phyloP scores from a whole-genome alignment of 1,140 invertebrate genomes.

The Phocides pigmalion region DNA sequence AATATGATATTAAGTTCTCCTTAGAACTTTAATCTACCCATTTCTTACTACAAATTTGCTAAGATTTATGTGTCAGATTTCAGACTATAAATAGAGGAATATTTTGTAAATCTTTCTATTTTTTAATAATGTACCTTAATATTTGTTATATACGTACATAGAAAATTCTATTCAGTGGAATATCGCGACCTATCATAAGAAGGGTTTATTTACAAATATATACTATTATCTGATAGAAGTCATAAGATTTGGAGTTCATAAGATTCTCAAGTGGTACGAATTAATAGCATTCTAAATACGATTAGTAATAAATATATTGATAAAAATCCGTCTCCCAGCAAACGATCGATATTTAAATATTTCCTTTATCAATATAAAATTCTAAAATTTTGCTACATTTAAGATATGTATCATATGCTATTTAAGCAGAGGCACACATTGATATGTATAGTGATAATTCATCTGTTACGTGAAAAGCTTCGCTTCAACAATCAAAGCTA shows the following conservation, averaged over 20 bases:
- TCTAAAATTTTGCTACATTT: conserved; percentile 75
- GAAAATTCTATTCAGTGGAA: conserved; percentile 54
- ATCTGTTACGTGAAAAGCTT: conserved; percentile 58
- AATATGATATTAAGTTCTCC: not conserved
- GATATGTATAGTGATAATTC: conserved; percentile 76
- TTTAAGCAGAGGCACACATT: conserved; percentile 81
- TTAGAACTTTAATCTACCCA: not conserved
- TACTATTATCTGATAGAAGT: conserved; percentile 72
- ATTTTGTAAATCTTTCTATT: conserved; percentile 22
- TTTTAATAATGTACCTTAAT: conserved; percentile 28
- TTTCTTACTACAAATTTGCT: conserved; percentile 1
- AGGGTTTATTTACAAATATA: conserved; percentile 77
- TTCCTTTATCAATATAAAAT: conserved; percentile 65
- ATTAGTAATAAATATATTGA: conserved; percentile 69
- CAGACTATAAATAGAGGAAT: conserved; percentile 26
- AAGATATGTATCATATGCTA: conserved; percentile 79
- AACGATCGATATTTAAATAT: conserved; percentile 58
- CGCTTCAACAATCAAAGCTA: conserved; percentile 73
- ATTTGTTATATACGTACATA: conserved; percentile 43
- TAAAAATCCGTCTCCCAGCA: conserved; percentile 73
- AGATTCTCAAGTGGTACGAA: conserved; percentile 74
- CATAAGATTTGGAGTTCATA: conserved; percentile 82
- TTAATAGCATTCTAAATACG: conserved; percentile 68
- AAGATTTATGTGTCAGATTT: conserved; percentile 18
- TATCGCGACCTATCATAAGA: conserved; percentile 64